Base-by-base conservation (phyloP, 92 coral and sea anemone species). In the Phenganax subtilis region DNA sequence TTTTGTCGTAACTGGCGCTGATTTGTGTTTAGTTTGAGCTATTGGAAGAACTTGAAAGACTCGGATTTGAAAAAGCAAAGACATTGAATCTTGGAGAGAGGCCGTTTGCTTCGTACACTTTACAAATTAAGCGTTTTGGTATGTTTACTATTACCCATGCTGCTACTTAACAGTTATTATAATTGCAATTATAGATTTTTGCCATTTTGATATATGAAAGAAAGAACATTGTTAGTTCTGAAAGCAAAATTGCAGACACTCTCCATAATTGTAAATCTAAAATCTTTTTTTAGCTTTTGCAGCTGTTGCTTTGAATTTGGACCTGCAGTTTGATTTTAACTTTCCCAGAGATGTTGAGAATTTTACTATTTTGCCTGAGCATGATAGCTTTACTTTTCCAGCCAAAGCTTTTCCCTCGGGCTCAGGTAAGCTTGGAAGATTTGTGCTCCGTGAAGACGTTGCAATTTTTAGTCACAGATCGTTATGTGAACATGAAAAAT, bases 1-100 rank as follows among this genome's bases (percentile, higher is more conserved):
- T 61, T 61, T 14, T 14, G 67, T 14, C 67, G 9, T 61, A 6
- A 68, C 10, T 12, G 16, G 47, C 73, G 3, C 12, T 57, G 16
- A 11, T 58, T 4, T 30, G 12, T 7, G 7, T 79, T 47, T 9
- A 63, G 58, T 62, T 79, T 51, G 37, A 63, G 72, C 6, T 52
- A 2, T 51, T 79, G 56, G 62, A 20, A 10, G 61, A 63, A 16
- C 74, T 79, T 8, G 83, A 79, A 64, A 15, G 31, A 51, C 61
- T 79, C n/a, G 83, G 83, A 62, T 31, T 79, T 10, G 83, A 63
- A 9, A 64, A 11, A 53, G 83, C 74, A 7, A 65, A 64, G 31
- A 53, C 17, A 1, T 20, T 79, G 56, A 3, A 31, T 4, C 74
- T 79, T 51, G 74, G 71, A 14, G 11, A 65, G 9, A 52, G 8